Evolutionary conservation across 2,797 vertebrate genomes (phyloP).

Genomic region (Chrysocyon brachyurus): DNA sequence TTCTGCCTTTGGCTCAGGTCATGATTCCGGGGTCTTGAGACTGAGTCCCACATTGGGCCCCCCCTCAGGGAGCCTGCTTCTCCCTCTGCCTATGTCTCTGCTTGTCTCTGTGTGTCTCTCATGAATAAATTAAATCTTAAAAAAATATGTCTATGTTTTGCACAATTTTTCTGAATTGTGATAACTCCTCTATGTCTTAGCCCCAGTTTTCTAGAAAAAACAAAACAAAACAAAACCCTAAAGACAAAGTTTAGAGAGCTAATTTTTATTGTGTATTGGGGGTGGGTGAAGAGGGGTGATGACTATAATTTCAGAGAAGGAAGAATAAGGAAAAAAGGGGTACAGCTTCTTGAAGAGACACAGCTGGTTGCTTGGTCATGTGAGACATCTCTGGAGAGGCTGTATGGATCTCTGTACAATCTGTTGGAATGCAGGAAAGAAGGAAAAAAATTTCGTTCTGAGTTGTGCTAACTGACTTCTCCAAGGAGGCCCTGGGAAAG

Average conservation of each 20-base stretch:
- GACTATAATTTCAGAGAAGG: neutral
- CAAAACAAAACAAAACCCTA: neutral
- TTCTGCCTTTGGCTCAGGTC: too few species aligned
- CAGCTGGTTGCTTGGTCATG: neutral
- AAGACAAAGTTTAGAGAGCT: neutral
- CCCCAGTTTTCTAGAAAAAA: slow-evolving; percentile 30
- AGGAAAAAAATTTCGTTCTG: neutral
- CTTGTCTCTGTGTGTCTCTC: too few species aligned
- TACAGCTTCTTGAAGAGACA: neutral
- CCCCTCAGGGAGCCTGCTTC: too few species aligned
- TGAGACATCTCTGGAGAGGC: neutral
- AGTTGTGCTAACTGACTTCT: neutral
- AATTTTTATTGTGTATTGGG: neutral
- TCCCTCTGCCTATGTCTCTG: too few species aligned
- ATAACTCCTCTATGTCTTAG: neutral
- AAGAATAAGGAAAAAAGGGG: neutral
- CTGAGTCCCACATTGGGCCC: too few species aligned
- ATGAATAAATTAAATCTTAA: too few species aligned
- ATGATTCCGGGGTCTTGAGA: too few species aligned
- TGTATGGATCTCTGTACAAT: neutral
- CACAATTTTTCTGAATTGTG: neutral
- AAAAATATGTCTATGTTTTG: neutral
- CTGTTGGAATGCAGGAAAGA: neutral
- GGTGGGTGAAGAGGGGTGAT: neutral
- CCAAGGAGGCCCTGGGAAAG: neutral